A percentile compares a stretch with the other conserved stretches of the same genome.
phyloP scores from a whole-genome alignment of 1,140 invertebrate genomes.

The Drosophila simulans region DNA sequence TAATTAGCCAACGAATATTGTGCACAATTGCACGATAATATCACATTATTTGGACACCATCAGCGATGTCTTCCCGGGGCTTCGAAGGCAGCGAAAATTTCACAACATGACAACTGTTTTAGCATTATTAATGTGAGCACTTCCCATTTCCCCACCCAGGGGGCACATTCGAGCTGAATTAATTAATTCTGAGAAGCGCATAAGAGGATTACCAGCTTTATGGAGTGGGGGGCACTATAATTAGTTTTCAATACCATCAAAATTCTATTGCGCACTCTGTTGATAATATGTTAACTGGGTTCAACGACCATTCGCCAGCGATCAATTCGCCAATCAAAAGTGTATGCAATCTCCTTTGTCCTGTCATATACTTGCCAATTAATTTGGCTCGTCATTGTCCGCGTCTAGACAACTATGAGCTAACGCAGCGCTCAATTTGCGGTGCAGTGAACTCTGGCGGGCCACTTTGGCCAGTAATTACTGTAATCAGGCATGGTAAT shows the following conservation, averaged over 20 bases:
- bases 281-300: background rate
- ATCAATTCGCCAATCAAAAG: background rate
- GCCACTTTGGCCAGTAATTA: constrained; percentile 44
- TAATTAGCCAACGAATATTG: constrained; percentile 27
- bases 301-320: background rate
- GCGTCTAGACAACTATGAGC: constrained; percentile 45
- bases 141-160: background rate
- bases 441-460: constrained; percentile 65
- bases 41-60: background rate
- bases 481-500: constrained; percentile 48
- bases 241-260: too few relatives aligned
- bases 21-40: constrained; percentile 14
- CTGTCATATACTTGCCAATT: constrained; percentile 38
- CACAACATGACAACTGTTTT: constrained; percentile 20
- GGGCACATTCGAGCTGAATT: constrained; percentile 24
- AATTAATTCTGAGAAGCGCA: constrained; percentile 26
- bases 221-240: background rate
- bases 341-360: constrained; percentile 3
- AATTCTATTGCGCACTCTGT: background rate
- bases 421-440: constrained; percentile 55
- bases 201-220: constrained; percentile 23
- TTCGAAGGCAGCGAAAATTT: constrained; percentile 7
- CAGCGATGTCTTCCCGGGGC: constrained; percentile 2
- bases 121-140: constrained; percentile 17
- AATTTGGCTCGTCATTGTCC: constrained; percentile 55